Evolutionary conservation across 1,140 invertebrate species (phyloP).

Genomic region (Microvelia longipes): DNA sequence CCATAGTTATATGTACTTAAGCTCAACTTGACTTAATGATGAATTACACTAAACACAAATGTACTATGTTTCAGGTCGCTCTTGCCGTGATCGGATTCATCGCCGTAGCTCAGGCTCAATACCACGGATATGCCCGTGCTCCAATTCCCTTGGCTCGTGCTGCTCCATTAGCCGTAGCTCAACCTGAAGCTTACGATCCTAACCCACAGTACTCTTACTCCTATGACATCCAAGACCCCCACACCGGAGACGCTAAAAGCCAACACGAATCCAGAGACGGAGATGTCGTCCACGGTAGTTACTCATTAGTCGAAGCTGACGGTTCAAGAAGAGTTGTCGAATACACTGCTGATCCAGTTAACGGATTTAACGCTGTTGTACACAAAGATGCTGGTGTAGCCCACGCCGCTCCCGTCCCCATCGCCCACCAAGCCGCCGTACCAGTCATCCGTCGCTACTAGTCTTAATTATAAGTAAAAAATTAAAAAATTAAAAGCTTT

Average conservation of each 20-base stretch:
- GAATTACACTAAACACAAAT: no score
- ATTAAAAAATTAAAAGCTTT: neutral
- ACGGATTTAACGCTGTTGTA: slow-evolving; percentile 7
- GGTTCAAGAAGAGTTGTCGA: slow-evolving; percentile 35
- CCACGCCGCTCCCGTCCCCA: slow-evolving; percentile 11
- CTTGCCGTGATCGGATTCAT: neutral
- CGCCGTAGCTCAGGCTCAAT: slow-evolving; percentile 1
- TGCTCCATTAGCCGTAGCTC: slow-evolving; percentile 27
- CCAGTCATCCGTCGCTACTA: neutral
- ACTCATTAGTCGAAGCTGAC: slow-evolving; percentile 22
- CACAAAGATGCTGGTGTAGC: slow-evolving; percentile 1
- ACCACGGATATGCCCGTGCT: slow-evolving; percentile 5
- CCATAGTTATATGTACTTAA: no score
- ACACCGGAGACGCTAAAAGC: slow-evolving; percentile 35
- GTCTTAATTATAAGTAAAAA: neutral
- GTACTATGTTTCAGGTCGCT: neutral
- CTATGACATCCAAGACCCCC: slow-evolving; percentile 36
- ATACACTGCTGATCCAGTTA: slow-evolving; percentile 32
- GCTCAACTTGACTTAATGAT: no score
- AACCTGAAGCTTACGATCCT: slow-evolving; percentile 40
- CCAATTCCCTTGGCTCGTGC: slow-evolving; percentile 17
- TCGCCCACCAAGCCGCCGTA: slow-evolving; percentile 1
- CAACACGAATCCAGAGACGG: slow-evolving; percentile 34
- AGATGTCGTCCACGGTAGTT: slow-evolving; percentile 19
- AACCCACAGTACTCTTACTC: slow-evolving; percentile 35